Evolutionary conservation across 2,797 vertebrate species (phyloP).

Genomic region (Calcarius lapponicus): DNA sequence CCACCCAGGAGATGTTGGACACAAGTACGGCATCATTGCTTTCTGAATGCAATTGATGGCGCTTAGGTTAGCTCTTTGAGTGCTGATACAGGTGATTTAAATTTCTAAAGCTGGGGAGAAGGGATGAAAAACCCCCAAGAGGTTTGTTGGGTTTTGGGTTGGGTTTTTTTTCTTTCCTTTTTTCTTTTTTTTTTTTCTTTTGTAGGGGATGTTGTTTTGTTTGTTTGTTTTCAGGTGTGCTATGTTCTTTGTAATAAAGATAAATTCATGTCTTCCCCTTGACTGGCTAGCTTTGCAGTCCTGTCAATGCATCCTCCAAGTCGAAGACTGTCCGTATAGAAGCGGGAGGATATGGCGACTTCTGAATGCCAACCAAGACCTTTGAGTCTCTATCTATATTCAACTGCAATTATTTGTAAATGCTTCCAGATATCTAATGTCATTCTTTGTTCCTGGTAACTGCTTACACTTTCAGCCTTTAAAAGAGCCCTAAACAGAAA

Average conservation of each 20-base stretch:
- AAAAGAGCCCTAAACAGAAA: not conserved
- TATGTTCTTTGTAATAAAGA: not conserved
- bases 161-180: accelerated
- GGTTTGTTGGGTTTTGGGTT: not conserved
- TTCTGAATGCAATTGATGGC: not conserved
- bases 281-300: not conserved
- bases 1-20: not conserved
- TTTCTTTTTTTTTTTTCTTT: too few relatives aligned
- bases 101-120: not conserved
- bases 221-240: not conserved
- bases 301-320: not conserved
- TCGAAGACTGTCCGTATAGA: not conserved
- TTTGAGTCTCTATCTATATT: not conserved
- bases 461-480: not conserved
- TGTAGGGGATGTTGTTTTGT: too few relatives aligned
- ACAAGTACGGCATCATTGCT: not conserved
- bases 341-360: not conserved
- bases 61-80: not conserved
- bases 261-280: not conserved
- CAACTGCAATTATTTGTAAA: not conserved
- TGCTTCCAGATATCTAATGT: not conserved
- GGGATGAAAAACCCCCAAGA: not conserved
- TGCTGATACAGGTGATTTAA: not conserved
- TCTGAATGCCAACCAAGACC: not conserved
- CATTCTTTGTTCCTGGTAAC: not conserved